Conservation (phyloP, 2,113 vertebrate species). For the Narcine bancroftii region DNA sequence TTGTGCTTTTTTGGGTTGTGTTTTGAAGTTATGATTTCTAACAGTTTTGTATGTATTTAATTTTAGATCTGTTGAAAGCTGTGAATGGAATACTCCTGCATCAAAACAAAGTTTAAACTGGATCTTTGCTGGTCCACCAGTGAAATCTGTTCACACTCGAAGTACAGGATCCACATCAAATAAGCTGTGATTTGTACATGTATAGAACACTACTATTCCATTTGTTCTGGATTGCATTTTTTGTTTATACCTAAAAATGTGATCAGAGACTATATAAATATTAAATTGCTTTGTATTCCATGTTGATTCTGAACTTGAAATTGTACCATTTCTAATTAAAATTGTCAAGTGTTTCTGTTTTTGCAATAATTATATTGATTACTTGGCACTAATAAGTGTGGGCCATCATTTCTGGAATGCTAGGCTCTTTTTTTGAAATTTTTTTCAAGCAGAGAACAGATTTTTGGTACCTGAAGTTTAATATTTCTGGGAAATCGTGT, state of each 20-base stretch:
- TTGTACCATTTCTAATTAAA: conserved; percentile 56
- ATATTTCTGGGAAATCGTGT: conserved; percentile 31
- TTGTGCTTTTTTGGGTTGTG: background rate
- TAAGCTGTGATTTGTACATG: conserved; percentile 62
- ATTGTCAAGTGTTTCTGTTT: conserved; percentile 57
- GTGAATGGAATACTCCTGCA: conserved; percentile 28
- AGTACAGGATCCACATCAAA: conserved; percentile 45
- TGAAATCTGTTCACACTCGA: background rate
- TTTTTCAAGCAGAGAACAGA: background rate
- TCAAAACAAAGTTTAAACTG: background rate
- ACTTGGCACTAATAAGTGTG: conserved; percentile 31
- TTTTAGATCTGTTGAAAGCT: conserved; percentile 3
- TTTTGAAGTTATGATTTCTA: background rate
- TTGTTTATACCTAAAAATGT: conserved; percentile 10
- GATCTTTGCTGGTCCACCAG: background rate
- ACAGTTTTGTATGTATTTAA: background rate
- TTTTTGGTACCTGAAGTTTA: conserved; percentile 34
- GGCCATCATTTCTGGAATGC: conserved; percentile 15
- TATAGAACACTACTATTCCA: conserved; percentile 63
- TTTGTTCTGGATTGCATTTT: conserved; percentile 44
- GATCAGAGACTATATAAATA: conserved; percentile 17
- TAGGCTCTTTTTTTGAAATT: conserved; percentile 16
- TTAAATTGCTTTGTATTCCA: conserved; percentile 26
- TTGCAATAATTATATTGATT: conserved; percentile 34
- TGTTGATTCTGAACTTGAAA: conserved; percentile 51